A percentile compares a stretch with the other conserved stretches of the same genome.
phyloP scores from a whole-genome alignment of 2,888 invertebrate species.

The Cataglyphis altisquamis region DNA sequence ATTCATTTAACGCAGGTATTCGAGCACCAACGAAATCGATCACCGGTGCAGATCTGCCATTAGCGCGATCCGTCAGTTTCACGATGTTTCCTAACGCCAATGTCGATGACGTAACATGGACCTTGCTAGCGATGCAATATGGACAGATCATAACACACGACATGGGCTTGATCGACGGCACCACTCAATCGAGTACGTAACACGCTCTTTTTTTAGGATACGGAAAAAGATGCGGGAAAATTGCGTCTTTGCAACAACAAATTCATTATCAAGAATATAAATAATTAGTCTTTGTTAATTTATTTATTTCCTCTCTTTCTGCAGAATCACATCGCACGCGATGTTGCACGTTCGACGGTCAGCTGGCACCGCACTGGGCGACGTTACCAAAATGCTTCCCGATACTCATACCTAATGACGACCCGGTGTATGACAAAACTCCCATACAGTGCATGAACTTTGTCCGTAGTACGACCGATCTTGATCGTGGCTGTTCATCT shows the following conservation, averaged over 20 bases:
- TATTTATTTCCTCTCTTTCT: background rate
- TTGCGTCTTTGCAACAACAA: background rate
- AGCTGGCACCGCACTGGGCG: conserved; percentile 78
- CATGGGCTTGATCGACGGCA: conserved; percentile 91
- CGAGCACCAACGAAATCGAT: conserved; percentile 89
- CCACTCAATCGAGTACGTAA: conserved; percentile 92
- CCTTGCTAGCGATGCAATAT: conserved; percentile 92
- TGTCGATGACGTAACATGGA: conserved; percentile 91
- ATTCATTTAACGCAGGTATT: conserved; percentile 87
- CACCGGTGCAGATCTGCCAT: conserved; percentile 90
- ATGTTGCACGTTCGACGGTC: conserved; percentile 89
- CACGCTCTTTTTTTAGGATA: background rate
- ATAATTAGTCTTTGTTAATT: background rate
- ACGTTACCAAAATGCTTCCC: conserved; percentile 74
- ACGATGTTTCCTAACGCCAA: conserved; percentile 91
- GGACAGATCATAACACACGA: conserved; percentile 94
- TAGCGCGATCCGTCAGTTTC: conserved; percentile 90
- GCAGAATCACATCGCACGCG: conserved; percentile 88
- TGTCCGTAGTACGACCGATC: conserved; percentile 90
- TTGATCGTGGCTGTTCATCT: conserved; percentile 88
- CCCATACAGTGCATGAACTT: conserved; percentile 91
- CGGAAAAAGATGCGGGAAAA: background rate
- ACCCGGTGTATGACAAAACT: conserved; percentile 87
- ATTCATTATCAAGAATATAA: no score
- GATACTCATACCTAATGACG: conserved; percentile 85